A percentile compares a stretch with the other conserved stretches of the same genome.
Conservation (phyloP, 2,797 vertebrate species). For the Amphiprion clarkii region DNA sequence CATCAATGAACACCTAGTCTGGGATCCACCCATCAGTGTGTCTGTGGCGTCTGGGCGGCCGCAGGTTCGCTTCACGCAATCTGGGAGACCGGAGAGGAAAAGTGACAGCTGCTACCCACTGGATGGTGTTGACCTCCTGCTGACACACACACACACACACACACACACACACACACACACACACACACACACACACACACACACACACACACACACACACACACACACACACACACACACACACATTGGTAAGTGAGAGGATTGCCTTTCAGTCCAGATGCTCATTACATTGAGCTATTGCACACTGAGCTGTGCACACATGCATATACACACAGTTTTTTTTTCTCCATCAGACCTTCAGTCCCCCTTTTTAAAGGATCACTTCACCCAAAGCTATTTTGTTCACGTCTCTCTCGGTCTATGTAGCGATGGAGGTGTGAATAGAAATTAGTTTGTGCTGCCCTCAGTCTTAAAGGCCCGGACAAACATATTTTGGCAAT, state of each 20-base stretch:
- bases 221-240: not conserved
- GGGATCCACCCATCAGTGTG: constrained; percentile 47
- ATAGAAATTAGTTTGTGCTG: not conserved
- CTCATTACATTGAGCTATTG: constrained; percentile 49
- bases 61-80: constrained; percentile 56
- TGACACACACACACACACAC: constrained; percentile 37
- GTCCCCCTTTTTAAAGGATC: not conserved
- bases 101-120: constrained; percentile 71
- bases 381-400: not conserved
- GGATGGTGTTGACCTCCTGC: constrained; percentile 66
- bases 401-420: not conserved
- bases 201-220: not conserved
- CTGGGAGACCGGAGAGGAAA: constrained; percentile 54
- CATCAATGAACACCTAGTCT: constrained; percentile 74
- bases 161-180: not conserved
- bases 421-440: not conserved
- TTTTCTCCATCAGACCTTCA: not conserved
- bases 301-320: constrained; percentile 23
- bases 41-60: constrained; percentile 42
- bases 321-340: not conserved
- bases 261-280: constrained; percentile 70
- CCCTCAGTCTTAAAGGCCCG: not conserved
- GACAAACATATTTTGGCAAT: not conserved
- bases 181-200: constrained; percentile 38
- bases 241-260: constrained; percentile 23